Evolutionary conservation across 2,113 vertebrate genomes (phyloP).

Genomic region (Rhizomys pruinosus): DNA sequence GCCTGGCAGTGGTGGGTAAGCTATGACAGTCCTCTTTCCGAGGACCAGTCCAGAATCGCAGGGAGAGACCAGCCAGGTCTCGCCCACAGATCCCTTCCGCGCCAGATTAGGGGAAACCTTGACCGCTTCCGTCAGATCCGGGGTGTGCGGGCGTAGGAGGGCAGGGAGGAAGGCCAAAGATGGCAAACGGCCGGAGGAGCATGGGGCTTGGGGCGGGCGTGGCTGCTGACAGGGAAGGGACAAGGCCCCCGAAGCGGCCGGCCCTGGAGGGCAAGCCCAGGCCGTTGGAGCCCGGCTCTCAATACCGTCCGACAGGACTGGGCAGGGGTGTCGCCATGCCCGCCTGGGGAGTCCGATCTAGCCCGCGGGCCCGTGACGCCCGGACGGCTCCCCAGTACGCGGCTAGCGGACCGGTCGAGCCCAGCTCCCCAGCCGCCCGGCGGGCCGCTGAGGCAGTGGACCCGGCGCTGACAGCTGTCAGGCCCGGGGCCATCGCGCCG

Average conservation of each 20-base stretch:
- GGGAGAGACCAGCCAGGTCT: neutral
- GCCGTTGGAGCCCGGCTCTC: neutral
- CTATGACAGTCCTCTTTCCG: neutral
- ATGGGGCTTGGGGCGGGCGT: neutral
- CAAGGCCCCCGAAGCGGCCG: too few species aligned
- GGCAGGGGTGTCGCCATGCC: neutral
- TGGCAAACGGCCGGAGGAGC: neutral
- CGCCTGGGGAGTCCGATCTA: neutral
- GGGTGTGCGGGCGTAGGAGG: neutral
- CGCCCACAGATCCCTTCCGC: neutral
- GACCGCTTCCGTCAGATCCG: neutral
- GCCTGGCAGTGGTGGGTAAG: neutral
- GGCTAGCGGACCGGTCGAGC: neutral
- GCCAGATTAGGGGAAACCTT: neutral
- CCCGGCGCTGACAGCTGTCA: slow-evolving; percentile 74
- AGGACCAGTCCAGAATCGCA: neutral
- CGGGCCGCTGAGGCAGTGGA: neutral
- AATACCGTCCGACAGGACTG: neutral
- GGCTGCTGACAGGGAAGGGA: slow-evolving; percentile 41
- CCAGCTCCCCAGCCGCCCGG: neutral
- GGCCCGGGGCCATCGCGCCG: slow-evolving; percentile 52
- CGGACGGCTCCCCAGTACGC: neutral
- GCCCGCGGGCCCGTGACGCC: neutral
- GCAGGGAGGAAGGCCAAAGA: neutral
- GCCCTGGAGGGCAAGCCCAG: neutral